Percentiles rank a stretch among this genome's conserved stretches.
phyloP scores from a whole-genome alignment of 1,140 invertebrate species.

The Meloidogyne chitwoodi region DNA sequence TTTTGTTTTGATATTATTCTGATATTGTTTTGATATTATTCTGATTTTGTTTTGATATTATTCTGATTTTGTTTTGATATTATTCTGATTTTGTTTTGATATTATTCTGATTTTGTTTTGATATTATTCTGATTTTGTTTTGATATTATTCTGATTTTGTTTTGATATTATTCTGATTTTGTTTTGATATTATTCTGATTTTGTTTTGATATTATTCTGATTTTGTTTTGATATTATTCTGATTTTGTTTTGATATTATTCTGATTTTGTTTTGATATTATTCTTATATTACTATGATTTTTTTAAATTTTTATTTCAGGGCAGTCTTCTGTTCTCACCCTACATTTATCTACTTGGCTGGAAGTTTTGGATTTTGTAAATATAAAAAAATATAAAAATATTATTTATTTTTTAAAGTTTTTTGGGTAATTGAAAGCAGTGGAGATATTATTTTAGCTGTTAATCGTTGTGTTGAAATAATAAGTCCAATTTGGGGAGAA shows the following conservation, averaged over 20 bases:
- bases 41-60: neutral
- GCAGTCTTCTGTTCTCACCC: constrained; percentile 19
- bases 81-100: neutral
- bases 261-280: neutral
- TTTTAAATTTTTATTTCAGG: neutral
- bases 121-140: neutral
- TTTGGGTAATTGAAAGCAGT: constrained; percentile 16
- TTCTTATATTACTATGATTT: neutral
- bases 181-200: neutral
- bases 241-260: neutral
- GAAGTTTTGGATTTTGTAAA: constrained; percentile 15
- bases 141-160: neutral
- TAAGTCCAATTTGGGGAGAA: constrained; percentile 7
- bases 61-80: neutral
- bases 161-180: neutral
- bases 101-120: neutral
- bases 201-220: neutral
- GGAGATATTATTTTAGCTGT: constrained; percentile 15
- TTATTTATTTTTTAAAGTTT: neutral
- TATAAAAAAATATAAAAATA: neutral
- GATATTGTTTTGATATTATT: neutral
- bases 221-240: neutral
- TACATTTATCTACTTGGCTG: constrained; percentile 15
- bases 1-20: neutral
- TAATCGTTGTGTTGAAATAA: constrained; percentile 23